Evolutionary conservation across 2,113 vertebrate species (phyloP), one percentile per base, ranked within the genome.

Genomic region (Cacatua alba): DNA sequence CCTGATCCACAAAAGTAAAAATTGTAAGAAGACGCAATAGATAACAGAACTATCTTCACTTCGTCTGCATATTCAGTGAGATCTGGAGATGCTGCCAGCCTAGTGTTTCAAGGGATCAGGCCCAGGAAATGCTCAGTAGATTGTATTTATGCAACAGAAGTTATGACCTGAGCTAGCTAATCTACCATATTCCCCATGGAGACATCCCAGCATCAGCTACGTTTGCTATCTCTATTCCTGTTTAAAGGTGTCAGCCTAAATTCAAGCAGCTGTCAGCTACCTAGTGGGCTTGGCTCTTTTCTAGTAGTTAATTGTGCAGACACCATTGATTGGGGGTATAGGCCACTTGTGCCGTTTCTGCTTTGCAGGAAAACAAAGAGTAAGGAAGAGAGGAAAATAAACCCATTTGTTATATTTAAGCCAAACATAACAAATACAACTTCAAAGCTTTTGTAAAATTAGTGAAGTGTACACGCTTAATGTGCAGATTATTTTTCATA

Each of bases 191-290:
- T 96, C 88, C 95, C 86, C 90, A 91, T 28, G 83, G 90, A 97
- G 80, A 86, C 35, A 90, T 86, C 49, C 78, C 70, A 63, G 57
- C 83, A 91, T 91, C 88, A 84, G 46, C 48, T 71, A 48, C 0
- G 2, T 81, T 81, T 85, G 90, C 55, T 87, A 70, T 87, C 89
- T 87, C 88, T 96, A 86, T 96, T 95, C 86, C 90, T 95, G 88
- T 95, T 92, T 96, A 86, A 92, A 97, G 95, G 93, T 96, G 94
- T 88, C 83, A 96, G 93, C 96, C 83, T 96, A 95, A 95, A 88
- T 91, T 92, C 88, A 97, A 97, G 92, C 86, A 96, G 94, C 82
- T 98, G 92, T 94, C 86, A 87, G 87, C 85, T 84, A 84, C 91
- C 78, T 88, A 96, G 88, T 81, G 93, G 68, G 70, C 67, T 91